Evolutionary conservation across 2,797 vertebrate species (phyloP).

Genomic region (Rhodeus uyekii): DNA sequence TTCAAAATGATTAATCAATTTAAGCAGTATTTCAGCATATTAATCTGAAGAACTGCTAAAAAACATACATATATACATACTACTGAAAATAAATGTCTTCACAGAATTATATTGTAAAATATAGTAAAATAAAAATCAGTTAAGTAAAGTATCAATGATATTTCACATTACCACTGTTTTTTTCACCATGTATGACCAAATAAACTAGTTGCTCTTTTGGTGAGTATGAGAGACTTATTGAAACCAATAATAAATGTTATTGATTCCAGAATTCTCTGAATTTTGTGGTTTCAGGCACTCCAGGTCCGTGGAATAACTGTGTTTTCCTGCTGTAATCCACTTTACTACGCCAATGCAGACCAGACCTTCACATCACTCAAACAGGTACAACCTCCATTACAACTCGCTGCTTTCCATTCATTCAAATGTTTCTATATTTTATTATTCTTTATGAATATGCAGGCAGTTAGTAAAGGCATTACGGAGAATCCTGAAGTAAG

Average conservation of each 20-base stretch:
- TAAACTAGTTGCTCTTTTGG: background rate
- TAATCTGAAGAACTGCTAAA: no score
- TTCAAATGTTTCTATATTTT: background rate
- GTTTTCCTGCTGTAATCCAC: slow-evolving; percentile 79
- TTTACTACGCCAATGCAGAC: slow-evolving; percentile 87
- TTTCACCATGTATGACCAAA: no score
- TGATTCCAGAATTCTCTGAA: background rate
- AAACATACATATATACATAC: no score
- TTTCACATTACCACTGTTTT: background rate
- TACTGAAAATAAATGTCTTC: background rate
- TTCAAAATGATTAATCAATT: no score
- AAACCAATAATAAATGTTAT: background rate
- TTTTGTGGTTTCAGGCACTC: slow-evolving; percentile 71
- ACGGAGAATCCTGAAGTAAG: slow-evolving; percentile 50
- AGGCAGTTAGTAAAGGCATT: slow-evolving; percentile 20
- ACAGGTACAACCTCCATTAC: slow-evolving; percentile 58
- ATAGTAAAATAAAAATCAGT: background rate
- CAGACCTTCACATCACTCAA: slow-evolving; percentile 76
- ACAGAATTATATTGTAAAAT: background rate
- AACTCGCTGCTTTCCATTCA: background rate
- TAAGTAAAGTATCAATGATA: background rate
- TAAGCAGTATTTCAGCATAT: no score
- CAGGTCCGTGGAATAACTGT: slow-evolving; percentile 83
- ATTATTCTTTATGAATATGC: background rate
- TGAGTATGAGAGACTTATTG: background rate